phyloP scores from a whole-genome alignment of 2,888 invertebrate species.

The Heliconius erato region DNA sequence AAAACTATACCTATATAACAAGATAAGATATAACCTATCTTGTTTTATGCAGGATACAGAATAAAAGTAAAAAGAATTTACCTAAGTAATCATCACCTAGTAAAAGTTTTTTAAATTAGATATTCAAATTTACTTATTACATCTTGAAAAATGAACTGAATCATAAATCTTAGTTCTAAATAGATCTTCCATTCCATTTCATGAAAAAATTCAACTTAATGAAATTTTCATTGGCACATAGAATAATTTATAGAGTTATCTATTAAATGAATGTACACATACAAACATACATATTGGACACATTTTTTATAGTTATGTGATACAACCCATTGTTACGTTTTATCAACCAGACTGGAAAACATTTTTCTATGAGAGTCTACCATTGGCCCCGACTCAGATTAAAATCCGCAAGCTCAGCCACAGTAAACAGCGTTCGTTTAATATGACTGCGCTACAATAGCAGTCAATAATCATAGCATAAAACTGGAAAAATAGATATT shows the following conservation, averaged over 20 bases:
- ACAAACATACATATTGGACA: background rate
- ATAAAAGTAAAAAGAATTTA: too few species aligned
- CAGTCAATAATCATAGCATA: conserved; percentile 15
- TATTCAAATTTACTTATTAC: background rate
- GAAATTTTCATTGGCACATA: background rate
- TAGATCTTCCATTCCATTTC: background rate
- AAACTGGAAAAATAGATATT: conserved; percentile 5
- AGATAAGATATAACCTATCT: too few species aligned
- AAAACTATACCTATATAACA: too few species aligned
- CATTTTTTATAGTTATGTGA: background rate
- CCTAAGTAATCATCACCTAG: too few species aligned
- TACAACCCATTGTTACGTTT: background rate
- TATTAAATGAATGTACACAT: background rate
- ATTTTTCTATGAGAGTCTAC: conserved; percentile 20
- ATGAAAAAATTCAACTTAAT: background rate
- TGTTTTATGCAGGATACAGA: too few species aligned
- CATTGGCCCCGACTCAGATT: conserved; percentile 16
- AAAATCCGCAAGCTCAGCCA: conserved; percentile 10
- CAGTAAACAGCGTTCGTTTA: conserved; percentile 17
- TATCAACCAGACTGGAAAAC: conserved; percentile 21
- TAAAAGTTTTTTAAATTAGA: too few species aligned
- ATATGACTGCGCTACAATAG: conserved; percentile 9
- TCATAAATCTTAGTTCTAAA: background rate
- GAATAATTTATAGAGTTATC: background rate
- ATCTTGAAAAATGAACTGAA: background rate